Base-by-base conservation (phyloP, 30 jellyfish, hydroid and myxozoan genomes). In the Nemopilema nomurai region DNA sequence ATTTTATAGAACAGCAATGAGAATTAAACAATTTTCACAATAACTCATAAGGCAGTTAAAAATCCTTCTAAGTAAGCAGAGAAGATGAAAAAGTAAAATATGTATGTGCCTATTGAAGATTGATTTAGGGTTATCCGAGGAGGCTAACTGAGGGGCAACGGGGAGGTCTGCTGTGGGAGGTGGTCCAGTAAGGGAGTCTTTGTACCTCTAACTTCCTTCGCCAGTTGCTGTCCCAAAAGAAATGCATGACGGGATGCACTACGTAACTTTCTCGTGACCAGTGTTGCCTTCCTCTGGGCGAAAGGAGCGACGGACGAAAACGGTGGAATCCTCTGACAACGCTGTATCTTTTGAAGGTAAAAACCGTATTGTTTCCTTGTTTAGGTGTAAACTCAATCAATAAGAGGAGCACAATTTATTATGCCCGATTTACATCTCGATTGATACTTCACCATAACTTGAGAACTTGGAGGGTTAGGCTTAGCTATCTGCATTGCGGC, bases 191-290 rank as follows among this genome's bases (percentile, higher is more conserved):
- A n/a, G n/a, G n/a, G n/a, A n/a, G 9, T 13, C 57, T 41, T 41
- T 41, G 6, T 41, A 41, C 57, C 57, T 13, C 13, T 41, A 41
- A 41, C 57, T 41, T 41, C 57, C 57, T 41, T 41, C n/a, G 31
- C 23, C 76, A 23, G 23, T 23, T 3, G 57, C 57, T 13, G 57
- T 41, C 6, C 57, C 57, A 3, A 13, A 41, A 41, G 57, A 41
- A 41, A 25, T 79, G 88, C 88, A 79, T 79, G 65, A 49, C 66
- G 88, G 88, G 88, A 79, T 62, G 7, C 49, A 16, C 65, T 79
- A 64, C 88, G 88, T 79, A 7, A 74, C 9, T 71, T 79, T 79
- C 88, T 79, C 88, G 88, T 79, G 88, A 79, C 88, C 75, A 24
- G 41, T 21, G 76, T 23, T 41, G 32, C 71, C 24, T 51, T 74